phyloP scores from a whole-genome alignment of 2,888 invertebrate genomes.

The Onchidella celtica region DNA sequence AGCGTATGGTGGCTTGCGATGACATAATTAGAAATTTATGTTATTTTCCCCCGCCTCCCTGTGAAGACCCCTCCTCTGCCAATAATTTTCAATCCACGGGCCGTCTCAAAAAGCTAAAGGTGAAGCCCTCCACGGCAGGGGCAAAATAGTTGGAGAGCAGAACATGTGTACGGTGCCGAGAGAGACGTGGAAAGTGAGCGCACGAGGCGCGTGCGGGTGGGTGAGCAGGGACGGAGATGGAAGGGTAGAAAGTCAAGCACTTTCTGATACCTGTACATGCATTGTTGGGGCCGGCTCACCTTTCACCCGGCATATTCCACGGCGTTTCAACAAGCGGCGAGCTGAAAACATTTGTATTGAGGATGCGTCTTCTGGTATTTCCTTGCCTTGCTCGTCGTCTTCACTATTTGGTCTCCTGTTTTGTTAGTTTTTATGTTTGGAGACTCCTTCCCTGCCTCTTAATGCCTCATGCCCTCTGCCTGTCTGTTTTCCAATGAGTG shows the following conservation, averaged over 20 bases:
- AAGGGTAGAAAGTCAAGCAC: neutral
- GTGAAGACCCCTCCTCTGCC: too few relatives aligned
- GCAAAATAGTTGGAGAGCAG: too few relatives aligned
- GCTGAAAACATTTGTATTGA: neutral
- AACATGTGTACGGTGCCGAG: too few relatives aligned
- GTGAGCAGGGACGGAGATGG: neutral
- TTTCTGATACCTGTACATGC: neutral
- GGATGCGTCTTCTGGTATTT: neutral
- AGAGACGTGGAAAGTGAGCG: neutral
- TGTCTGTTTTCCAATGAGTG: neutral
- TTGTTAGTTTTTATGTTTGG: neutral
- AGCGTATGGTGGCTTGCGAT: too few relatives aligned
- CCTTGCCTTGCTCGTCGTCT: neutral
- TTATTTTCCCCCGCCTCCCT: too few relatives aligned
- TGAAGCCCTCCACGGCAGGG: too few relatives aligned
- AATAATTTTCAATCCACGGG: too few relatives aligned
- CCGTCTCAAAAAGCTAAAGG: too few relatives aligned
- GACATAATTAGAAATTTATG: too few relatives aligned
- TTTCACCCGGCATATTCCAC: neutral
- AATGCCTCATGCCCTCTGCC: neutral
- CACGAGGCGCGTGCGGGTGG: neutral
- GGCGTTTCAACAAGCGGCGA: neutral
- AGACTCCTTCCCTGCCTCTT: conserved; percentile 9
- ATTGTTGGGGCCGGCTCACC: neutral
- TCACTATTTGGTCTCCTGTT: too few relatives aligned